Base-by-base conservation (phyloP, 2,113 vertebrate species). In the Morone chrysops region DNA sequence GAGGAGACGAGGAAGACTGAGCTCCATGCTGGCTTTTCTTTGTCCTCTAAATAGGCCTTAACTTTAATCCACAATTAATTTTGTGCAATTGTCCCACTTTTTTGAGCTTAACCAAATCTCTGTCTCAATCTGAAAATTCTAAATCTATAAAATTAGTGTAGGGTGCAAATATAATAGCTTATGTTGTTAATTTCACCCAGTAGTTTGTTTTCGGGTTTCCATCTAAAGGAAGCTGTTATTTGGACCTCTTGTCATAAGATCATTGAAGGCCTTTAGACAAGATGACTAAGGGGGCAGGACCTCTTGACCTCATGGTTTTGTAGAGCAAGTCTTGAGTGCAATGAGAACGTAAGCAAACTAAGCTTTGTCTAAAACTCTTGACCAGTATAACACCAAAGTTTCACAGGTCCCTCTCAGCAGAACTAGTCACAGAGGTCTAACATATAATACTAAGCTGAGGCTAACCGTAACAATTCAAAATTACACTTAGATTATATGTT, bases 41-140 rank as follows among this genome's bases (percentile, higher is more conserved):
- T 93, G 91, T 94, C 83, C 50, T 75, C 84, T 18, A 83, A 88
- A 90, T 36, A 82, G 75, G 85, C 82, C 78, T 87, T 16, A 74
- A 84, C 77, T 73, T 82, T 89, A 90, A 93, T 94, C 89, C 85
- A 85, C 78, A 20, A 80, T 85, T 87, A 41, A 82, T 80, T 92
- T 87, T 87, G 71, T 54, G 61, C 71, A 90, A 87, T 60, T 65
- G 81, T 85, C 84, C 81, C 60, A 87, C 53, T 85, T 89, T 74
- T 75, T 79, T 60, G 14, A 82, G 78, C 70, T 92, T 83, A 72
- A 90, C 72, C 61, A 70, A 80, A 84, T 85, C 80, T 78, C 75
- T 68, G 62, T 76, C 53, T 84, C 41, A 41, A 20, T 60, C 67
- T 74, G 12, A 53, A 53, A 65, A 22, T 36, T 41, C 2, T 18